Conservation (phyloP, 2,888 invertebrate species). For the Hirtodrosophila cameraria region DNA sequence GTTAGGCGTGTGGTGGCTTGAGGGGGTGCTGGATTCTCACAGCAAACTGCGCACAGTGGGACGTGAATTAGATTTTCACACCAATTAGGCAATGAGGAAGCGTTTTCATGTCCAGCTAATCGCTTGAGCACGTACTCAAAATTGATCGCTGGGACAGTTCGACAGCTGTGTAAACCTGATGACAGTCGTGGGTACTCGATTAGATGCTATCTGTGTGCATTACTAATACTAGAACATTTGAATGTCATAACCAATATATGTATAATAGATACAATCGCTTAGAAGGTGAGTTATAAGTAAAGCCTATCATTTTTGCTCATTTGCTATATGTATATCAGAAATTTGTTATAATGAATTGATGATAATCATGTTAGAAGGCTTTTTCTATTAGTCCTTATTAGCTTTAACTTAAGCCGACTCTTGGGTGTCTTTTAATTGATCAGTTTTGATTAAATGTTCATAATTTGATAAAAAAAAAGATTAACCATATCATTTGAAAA, state of each 20-base stretch:
- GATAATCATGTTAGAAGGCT: no score
- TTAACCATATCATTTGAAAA: no score
- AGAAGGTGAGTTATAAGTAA: conserved; percentile 4
- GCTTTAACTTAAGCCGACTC: no score
- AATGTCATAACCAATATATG: conserved; percentile 19
- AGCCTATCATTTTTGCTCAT: background rate
- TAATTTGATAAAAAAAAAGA: no score
- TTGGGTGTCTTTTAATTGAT: no score
- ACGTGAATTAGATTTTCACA: conserved; percentile 61
- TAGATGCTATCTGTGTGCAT: conserved; percentile 32
- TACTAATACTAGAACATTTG: conserved; percentile 18
- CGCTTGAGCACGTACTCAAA: conserved; percentile 60
- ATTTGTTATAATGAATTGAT: no score
- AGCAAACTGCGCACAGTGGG: conserved; percentile 57
- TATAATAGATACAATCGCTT: conserved; percentile 17
- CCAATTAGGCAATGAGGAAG: conserved; percentile 76
- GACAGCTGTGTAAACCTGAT: conserved; percentile 53
- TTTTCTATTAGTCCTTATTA: no score
- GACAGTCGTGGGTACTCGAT: conserved; percentile 53
- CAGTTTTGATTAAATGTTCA: no score
- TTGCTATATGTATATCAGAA: no score
- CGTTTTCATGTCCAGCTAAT: conserved; percentile 56
- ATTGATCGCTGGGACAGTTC: conserved; percentile 28
- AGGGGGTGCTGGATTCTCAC: conserved; percentile 24
- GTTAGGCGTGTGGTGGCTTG: conserved; percentile 31